phyloP scores from a whole-genome alignment of 2,797 vertebrate genomes.

The Ctenopoma kingsleyae region DNA sequence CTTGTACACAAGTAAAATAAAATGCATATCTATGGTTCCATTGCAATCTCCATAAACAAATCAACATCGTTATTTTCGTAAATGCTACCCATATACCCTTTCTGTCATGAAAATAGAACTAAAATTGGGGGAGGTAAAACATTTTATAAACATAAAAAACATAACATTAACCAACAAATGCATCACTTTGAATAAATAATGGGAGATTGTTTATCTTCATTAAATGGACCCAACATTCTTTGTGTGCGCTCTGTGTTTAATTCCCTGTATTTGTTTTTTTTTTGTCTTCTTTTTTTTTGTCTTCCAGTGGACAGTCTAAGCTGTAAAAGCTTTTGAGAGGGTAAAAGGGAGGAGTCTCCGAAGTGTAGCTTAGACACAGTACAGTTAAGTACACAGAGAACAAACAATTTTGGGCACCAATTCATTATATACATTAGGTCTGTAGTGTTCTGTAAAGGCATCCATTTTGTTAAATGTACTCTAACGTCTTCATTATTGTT shows the following conservation, averaged over 20 bases:
- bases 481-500: constrained; percentile 74
- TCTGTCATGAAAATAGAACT: constrained; percentile 87
- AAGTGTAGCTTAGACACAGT: constrained; percentile 90
- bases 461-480: constrained; percentile 89
- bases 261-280: constrained; percentile 49
- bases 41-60: constrained; percentile 89
- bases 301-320: constrained; percentile 73
- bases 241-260: constrained; percentile 75
- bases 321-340: constrained; percentile 83
- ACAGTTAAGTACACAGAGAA: constrained; percentile 90
- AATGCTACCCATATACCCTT: constrained; percentile 89
- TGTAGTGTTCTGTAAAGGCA: constrained; percentile 93
- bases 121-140: constrained; percentile 80
- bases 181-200: constrained; percentile 88
- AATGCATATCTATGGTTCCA: constrained; percentile 97
- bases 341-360: constrained; percentile 81
- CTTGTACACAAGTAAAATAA: constrained; percentile 99
- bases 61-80: constrained; percentile 90
- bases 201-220: constrained; percentile 73
- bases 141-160: constrained; percentile 88
- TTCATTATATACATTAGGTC: constrained; percentile 92
- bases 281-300: constrained; percentile 12
- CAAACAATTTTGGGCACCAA: constrained; percentile 92
- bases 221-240: constrained; percentile 83
- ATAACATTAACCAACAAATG: constrained; percentile 88